These are phyloP conservation scores for Enteromius treurensis DNA, from an alignment of 2,797 vertebrate genomes.

Conservation along the genomic window DNA sequence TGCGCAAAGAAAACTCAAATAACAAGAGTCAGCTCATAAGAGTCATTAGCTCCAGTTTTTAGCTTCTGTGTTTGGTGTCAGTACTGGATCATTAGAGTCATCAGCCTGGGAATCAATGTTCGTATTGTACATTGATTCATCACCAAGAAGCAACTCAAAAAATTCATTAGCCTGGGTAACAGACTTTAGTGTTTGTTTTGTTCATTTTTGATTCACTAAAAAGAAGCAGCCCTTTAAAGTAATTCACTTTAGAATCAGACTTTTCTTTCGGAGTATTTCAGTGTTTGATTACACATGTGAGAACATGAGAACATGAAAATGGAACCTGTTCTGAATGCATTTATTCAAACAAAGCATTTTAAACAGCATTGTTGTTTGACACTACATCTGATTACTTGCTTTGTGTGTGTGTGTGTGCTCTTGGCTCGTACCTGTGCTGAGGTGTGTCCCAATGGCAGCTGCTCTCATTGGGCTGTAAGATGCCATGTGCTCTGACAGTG, in stretches of 20 bases:
- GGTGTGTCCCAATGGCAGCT: slow-evolving; percentile 43
- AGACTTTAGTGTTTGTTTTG: no score
- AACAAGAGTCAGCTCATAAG: no score
- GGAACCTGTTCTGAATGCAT: background rate
- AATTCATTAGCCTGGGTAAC: no score
- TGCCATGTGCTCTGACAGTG: slow-evolving; percentile 54
- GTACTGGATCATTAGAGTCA: background rate
- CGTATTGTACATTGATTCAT: no score
- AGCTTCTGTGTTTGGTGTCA: background rate
- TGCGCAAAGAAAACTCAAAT: no score
- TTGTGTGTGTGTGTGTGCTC: background rate
- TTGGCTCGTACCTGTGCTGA: slow-evolving; percentile 40
- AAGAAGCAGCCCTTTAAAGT: background rate
- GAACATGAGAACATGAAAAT: background rate
- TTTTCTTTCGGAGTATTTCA: background rate
- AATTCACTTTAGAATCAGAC: background rate
- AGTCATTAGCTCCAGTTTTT: background rate
- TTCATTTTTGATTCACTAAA: background rate
- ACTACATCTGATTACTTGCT: background rate
- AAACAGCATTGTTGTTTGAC: background rate
- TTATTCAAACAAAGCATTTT: background rate
- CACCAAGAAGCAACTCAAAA: no score
- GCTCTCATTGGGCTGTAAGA: slow-evolving; percentile 45
- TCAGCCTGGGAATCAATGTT: no score
- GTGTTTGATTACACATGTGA: background rate